Base-by-base conservation (phyloP, 1,140 invertebrate genomes). In the Orius laevigatus region DNA sequence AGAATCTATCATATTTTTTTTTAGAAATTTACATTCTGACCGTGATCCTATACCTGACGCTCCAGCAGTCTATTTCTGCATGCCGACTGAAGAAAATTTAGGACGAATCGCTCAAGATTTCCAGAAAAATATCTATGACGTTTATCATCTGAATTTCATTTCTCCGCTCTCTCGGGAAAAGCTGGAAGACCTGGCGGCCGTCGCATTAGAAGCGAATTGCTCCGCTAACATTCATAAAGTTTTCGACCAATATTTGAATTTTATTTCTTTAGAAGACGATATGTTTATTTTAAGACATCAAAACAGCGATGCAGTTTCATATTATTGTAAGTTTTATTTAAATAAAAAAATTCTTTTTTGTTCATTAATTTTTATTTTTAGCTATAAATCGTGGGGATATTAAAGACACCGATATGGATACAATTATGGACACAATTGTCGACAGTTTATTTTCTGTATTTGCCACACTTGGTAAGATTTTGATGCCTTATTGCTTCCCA, bases 231-330 rank as follows among this genome's bases (percentile, higher is more conserved):
- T 99, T 46, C 84, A 91, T 46, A 97, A 96, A 69, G 84, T 96
- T 33, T 94, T 78, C 66, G 92, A 96, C 67, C 95, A 98, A 65
- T 98, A 98, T 75, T 71, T 97, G 31, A 97, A 98, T 70, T 99
- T 98, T 62, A 97, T 99, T 58, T 87, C 86, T 25, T 68, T 99
- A 47, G 96, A 99, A 73, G 92, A 98, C 67, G 92, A 98, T 63
- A 75, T 99, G 65, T 99, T 98, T 67, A 79, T 91, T 51, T 69
- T 98, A 48, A 79, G 83, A 61, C 85, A 95, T 66, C 88, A 93
- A 65, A 85, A 89, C 59, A 84, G 84, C 58, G 87, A 94, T 56
- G 63, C 75, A 32, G 72, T 96, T 52, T 94, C 90, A 6, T 98
- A 95, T 70, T 95, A 95, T 72, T 77, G 82, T 85, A 69, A 68